Base-by-base conservation (phyloP, 2,113 vertebrate species). In the Petrocephalus zakoni region DNA sequence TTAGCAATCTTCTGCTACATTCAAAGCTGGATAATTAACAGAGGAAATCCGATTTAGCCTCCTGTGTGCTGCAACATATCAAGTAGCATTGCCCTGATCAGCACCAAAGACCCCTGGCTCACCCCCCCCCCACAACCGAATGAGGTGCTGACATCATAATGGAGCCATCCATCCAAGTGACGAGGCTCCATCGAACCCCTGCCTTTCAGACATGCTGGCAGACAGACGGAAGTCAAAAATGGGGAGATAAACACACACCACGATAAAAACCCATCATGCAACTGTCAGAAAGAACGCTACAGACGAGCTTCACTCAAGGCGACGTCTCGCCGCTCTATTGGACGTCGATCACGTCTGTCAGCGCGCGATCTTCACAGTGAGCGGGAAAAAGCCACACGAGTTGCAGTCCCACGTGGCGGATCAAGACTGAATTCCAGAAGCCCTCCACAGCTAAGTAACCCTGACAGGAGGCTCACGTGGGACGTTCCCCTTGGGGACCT, bases 91-190 rank as follows among this genome's bases (percentile, higher is more conserved):
- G 89, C 94, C 92, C 88, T 87, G 91, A 91, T 91, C 87, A 91
- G 88, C 51, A 90, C 90, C 92, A 72, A 92, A 92, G n/a, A n/a
- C n/a, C n/a, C n/a, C n/a, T n/a, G n/a, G n/a, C n/a, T n/a, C n/a
- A n/a, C n/a, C n/a, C 92, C 92, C 90, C 4, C 25, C 52, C 84
- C 25, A 25, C 46, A 19, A 13, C 29, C 15, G 6, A 53, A n/a
- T 56, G 42, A 25, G 46, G 8, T 8, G 17, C 81, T 47, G 46
- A 87, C 95, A 90, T 89, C 87, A 92, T 93, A 94, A 95, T 93
- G 90, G 94, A 94, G 88, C 85, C 88, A 94, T 96, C 91, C 90
- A 93, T 95, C 90, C 89, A 93, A 47, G 42, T 92, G 92, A 93
- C 92, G 93, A 89, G 91, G 88, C 61, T 4, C 7, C 88, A 61